phyloP scores from a whole-genome alignment of 2,888 invertebrate species.

The Encarsia formosa region DNA sequence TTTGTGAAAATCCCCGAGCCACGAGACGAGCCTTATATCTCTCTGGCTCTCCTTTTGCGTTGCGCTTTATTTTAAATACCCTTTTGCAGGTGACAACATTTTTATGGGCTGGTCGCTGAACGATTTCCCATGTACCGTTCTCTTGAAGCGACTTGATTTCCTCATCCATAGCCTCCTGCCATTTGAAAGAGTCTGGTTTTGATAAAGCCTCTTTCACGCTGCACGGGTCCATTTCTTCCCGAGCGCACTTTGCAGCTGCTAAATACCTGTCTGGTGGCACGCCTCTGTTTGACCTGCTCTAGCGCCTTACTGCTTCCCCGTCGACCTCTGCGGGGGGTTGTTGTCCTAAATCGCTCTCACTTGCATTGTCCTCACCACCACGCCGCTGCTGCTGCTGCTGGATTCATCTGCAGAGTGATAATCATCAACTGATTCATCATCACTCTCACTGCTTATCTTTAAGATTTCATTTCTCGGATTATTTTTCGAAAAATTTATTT shows the following conservation, averaged over 20 bases:
- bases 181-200: not conserved
- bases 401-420: no score
- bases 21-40: conserved; percentile 29
- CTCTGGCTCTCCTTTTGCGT: conserved; percentile 17
- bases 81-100: conserved; percentile 19
- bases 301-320: no score
- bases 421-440: no score
- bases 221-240: not conserved
- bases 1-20: conserved; percentile 17
- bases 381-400: no score
- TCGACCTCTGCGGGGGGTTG: no score
- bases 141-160: not conserved
- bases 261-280: not conserved
- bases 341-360: no score
- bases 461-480: no score
- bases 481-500: not conserved
- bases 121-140: not conserved
- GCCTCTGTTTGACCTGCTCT: not conserved
- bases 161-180: not conserved
- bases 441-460: no score
- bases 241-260: not conserved
- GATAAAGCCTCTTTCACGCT: not conserved
- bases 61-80: conserved; percentile 32
- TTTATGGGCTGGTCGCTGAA: not conserved
- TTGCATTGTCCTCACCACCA: no score